phyloP scores from a whole-genome alignment of 2,113 vertebrate genomes.

The Pagrus major region DNA sequence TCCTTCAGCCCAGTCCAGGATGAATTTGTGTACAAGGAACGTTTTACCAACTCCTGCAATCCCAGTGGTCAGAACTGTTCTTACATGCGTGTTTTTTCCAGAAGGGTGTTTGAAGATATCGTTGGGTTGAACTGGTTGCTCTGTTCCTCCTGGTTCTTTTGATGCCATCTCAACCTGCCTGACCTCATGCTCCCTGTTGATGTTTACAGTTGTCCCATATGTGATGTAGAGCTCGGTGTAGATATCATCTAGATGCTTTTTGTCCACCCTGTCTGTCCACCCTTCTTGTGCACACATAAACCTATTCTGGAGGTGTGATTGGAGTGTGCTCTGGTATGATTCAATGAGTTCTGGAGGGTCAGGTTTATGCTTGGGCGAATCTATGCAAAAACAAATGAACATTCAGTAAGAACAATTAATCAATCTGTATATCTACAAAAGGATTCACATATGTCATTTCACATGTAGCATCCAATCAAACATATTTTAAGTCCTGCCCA shows the following conservation, averaged over 20 bases:
- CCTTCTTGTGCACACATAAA: slow-evolving; percentile 28
- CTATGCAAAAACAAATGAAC: too few relatives aligned
- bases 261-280: not conserved
- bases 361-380: too few relatives aligned
- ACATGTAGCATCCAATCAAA: too few relatives aligned
- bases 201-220: not conserved
- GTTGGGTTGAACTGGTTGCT: not conserved
- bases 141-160: not conserved
- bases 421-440: too few relatives aligned
- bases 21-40: too few relatives aligned
- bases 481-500: too few relatives aligned
- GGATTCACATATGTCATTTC: too few relatives aligned
- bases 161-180: slow-evolving; percentile 15
- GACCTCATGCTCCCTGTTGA: slow-evolving; percentile 37
- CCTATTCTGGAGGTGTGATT: slow-evolving; percentile 13
- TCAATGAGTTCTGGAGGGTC: not conserved
- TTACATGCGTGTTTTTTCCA: slow-evolving; percentile 18
- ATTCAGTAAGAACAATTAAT: too few relatives aligned
- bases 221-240: slow-evolving; percentile 64
- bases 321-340: slow-evolving; percentile 3
- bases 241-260: slow-evolving; percentile 41
- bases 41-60: slow-evolving; percentile 26
- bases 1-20: too few relatives aligned
- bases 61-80: slow-evolving; percentile 38
- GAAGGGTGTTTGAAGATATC: slow-evolving; percentile 42